Conservation (phyloP, 2,888 invertebrate genomes). For the Erebia aethiops region DNA sequence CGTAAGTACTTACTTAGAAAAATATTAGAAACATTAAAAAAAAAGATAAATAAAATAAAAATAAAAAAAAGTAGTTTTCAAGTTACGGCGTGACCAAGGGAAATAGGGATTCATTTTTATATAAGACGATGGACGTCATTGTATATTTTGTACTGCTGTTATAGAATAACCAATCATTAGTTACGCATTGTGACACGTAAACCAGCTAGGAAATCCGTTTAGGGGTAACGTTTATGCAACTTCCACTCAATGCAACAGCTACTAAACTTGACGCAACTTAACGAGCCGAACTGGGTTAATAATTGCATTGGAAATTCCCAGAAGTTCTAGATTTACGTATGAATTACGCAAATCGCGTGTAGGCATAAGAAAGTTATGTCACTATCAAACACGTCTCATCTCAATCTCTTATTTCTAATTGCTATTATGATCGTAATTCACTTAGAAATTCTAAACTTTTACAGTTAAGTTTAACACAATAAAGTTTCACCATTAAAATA, state of each 20-base stretch:
- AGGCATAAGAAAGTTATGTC: constrained; percentile 5
- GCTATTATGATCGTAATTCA: too few relatives aligned
- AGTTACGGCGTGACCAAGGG: too few relatives aligned
- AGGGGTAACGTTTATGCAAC: constrained; percentile 52
- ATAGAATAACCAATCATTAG: background rate
- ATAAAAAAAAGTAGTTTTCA: too few relatives aligned
- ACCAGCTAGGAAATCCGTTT: constrained; percentile 63
- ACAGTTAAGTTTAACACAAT: background rate
- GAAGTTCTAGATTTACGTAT: constrained; percentile 13
- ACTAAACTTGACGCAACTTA: constrained; percentile 19
- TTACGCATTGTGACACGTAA: constrained; percentile 34
- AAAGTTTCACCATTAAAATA: background rate
- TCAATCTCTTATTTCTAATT: background rate
- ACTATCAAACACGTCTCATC: background rate
- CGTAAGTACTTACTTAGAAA: too few relatives aligned
- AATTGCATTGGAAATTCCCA: constrained; percentile 24
- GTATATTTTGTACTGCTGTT: too few relatives aligned
- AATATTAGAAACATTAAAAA: too few relatives aligned
- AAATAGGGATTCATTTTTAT: too few relatives aligned
- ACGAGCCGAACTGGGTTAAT: constrained; percentile 20
- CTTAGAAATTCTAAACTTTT: too few relatives aligned
- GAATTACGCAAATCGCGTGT: constrained; percentile 7
- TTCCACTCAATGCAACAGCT: constrained; percentile 35
- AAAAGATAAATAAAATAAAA: too few relatives aligned
- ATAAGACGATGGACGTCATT: too few relatives aligned